Percentiles rank a stretch among this genome's conserved stretches.
These are phyloP conservation scores for Protobothrops flavoviridis DNA, from an alignment of 2,113 vertebrate genomes.

Conservation along the genomic window DNA sequence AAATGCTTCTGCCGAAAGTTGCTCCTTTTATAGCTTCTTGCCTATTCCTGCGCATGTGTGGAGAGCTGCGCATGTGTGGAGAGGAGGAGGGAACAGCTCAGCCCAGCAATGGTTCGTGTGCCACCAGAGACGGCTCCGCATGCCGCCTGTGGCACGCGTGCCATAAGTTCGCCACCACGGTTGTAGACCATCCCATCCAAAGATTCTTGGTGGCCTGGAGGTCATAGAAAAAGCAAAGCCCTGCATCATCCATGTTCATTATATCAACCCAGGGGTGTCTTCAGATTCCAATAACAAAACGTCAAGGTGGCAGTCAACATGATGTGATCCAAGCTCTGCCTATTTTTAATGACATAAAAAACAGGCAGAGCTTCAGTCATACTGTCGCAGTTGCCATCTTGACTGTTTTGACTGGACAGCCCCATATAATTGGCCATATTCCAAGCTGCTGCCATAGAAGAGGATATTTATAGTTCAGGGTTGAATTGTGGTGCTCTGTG, in stretches of 20 bases:
- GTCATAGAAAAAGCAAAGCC: neutral
- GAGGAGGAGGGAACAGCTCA: no score
- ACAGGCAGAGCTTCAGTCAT: neutral
- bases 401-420: neutral
- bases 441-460: neutral
- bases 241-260: neutral
- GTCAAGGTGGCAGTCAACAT: neutral
- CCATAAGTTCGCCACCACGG: no score
- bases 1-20: no score
- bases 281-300: neutral
- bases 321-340: neutral
- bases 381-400: neutral
- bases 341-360: neutral
- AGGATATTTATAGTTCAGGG: neutral
- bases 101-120: no score
- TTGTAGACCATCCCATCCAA: neutral
- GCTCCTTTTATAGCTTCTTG: no score
- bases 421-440: neutral
- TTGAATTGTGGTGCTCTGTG: neutral
- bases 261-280: neutral
- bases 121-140: no score
- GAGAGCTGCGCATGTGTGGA: no score
- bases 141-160: no score
- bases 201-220: neutral
- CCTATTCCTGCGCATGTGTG: no score